Conservation (phyloP, 2,113 vertebrate genomes). For the Clinocottus analis region DNA sequence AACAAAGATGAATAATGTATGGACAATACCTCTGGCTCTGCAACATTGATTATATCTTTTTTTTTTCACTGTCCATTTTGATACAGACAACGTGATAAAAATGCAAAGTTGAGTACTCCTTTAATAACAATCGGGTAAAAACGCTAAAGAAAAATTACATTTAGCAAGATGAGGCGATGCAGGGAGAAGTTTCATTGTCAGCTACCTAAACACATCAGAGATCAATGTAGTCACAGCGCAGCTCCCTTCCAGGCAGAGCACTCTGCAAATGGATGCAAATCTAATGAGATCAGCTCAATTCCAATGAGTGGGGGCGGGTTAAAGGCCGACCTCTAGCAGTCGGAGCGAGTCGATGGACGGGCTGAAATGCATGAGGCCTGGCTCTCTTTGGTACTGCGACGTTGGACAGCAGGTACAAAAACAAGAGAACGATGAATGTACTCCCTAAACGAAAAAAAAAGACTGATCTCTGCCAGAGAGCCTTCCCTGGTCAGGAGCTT, state of each 20-base stretch:
- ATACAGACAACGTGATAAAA: background rate
- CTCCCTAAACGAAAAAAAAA: conserved; percentile 48
- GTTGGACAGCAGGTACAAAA: conserved; percentile 21
- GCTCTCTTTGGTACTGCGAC: conserved; percentile 18
- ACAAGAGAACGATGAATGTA: conserved; percentile 9
- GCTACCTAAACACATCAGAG: conserved; percentile 48
- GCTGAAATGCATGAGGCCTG: conserved; percentile 21
- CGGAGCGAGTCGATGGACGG: conserved; percentile 23
- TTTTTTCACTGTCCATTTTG: background rate
- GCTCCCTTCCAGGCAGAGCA: conserved; percentile 59
- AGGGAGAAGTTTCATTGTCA: conserved; percentile 52
- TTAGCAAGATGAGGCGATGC: conserved; percentile 18
- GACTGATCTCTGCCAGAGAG: conserved; percentile 25
- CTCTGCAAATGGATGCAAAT: conserved; percentile 68
- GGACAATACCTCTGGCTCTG: background rate
- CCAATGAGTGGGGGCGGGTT: conserved; percentile 34
- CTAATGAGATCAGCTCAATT: conserved; percentile 67
- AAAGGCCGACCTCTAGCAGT: conserved; percentile 28
- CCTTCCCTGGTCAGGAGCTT: conserved; percentile 24
- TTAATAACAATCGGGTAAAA: background rate
- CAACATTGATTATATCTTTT: background rate
- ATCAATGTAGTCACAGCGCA: conserved; percentile 45
- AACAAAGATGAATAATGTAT: background rate
- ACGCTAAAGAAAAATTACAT: background rate
- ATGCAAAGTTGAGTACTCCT: background rate